A percentile compares a stretch with the other conserved stretches of the same genome.
phyloP scores from a whole-genome alignment of 2,797 vertebrate genomes.

The Enteromius fasciolatus region DNA sequence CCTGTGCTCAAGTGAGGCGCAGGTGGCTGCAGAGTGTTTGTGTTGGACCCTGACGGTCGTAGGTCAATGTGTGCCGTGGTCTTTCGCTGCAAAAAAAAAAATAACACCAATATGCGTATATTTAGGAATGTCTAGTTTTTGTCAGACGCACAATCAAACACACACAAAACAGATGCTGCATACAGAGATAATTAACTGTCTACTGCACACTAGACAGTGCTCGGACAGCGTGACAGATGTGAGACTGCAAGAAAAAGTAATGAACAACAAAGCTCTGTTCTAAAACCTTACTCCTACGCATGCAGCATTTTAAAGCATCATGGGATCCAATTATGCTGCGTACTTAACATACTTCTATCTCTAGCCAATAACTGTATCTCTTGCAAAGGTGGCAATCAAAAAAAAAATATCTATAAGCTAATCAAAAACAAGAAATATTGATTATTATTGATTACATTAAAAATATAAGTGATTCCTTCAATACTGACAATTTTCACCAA shows the following conservation, averaged over 20 bases:
- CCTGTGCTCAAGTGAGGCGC: constrained; percentile 51
- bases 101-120: constrained; percentile 4
- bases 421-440: not conserved
- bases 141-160: not conserved
- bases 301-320: not conserved
- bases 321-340: not conserved
- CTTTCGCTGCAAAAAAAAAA: constrained; percentile 66
- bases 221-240: constrained; percentile 16
- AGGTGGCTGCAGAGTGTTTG: constrained; percentile 74
- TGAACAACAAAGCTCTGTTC: not conserved
- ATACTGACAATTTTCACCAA: not conserved
- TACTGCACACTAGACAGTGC: constrained; percentile 4
- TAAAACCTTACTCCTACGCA: not conserved
- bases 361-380: not conserved
- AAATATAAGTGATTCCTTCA: not conserved
- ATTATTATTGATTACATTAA: not conserved
- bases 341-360: not conserved
- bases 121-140: not conserved
- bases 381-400: not conserved
- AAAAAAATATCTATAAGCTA: not conserved
- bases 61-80: constrained; percentile 67
- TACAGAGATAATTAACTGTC: constrained; percentile 8
- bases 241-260: too few relatives aligned
- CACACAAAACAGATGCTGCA: constrained; percentile 20
- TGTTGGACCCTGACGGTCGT: constrained; percentile 65